These are phyloP conservation scores for Charaxes varanes DNA, from an alignment of 1,140 invertebrate genomes.

Conservation along the genomic window DNA sequence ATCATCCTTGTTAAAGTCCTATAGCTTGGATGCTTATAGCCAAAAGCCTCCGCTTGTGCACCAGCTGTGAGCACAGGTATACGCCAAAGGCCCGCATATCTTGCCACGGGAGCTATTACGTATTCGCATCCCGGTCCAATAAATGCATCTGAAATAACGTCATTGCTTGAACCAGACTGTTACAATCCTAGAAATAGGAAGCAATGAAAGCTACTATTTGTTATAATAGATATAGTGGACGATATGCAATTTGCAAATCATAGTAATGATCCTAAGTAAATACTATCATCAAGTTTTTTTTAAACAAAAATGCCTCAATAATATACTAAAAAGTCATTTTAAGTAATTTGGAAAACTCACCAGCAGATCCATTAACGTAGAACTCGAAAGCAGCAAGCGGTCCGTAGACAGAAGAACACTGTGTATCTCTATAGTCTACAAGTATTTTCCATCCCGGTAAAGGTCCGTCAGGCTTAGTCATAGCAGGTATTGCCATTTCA, in stretches of 20 bases:
- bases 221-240: too few relatives aligned
- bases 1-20: slow-evolving; percentile 89
- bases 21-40: slow-evolving; percentile 80
- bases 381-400: slow-evolving; percentile 87
- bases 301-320: too few relatives aligned
- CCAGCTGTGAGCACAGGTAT: slow-evolving; percentile 91
- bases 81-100: slow-evolving; percentile 91
- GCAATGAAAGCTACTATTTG: too few relatives aligned
- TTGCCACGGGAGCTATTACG: slow-evolving; percentile 90
- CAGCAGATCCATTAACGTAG: slow-evolving; percentile 79
- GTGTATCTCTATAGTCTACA: slow-evolving; percentile 82
- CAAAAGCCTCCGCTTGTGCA: slow-evolving; percentile 87
- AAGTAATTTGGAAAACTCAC: slow-evolving; percentile 61
- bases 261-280: too few relatives aligned
- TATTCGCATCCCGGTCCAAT: slow-evolving; percentile 94
- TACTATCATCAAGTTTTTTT: too few relatives aligned
- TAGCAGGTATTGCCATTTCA: slow-evolving; percentile 80
- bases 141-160: slow-evolving; percentile 84
- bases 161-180: too few relatives aligned
- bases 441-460: slow-evolving; percentile 80
- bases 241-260: too few relatives aligned
- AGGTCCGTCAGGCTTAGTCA: slow-evolving; percentile 75
- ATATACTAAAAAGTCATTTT: too few relatives aligned
- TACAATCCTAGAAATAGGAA: not conserved
- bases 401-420: slow-evolving; percentile 86